Base-by-base conservation (phyloP, 2,113 vertebrate genomes). In the Austrofundulus limnaeus region DNA sequence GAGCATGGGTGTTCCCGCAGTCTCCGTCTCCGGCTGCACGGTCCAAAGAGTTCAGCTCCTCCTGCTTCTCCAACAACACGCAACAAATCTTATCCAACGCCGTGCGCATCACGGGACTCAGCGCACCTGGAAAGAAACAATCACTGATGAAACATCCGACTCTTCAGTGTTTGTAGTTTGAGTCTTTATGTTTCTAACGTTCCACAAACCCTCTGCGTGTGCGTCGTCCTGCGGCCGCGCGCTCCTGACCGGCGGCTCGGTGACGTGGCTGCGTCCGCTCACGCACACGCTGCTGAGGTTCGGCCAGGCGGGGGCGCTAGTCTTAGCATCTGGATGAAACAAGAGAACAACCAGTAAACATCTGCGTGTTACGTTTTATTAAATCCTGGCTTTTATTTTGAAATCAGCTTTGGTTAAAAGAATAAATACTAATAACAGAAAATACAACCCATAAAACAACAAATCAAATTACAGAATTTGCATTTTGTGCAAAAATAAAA, bases 1-100 rank as follows among this genome's bases (percentile, higher is more conserved):
- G 90, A 14, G 94, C 92, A 0, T 98, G 97, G 0, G 96, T 99
- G 89, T 88, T 94, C 1, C 97, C 97, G 0, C 96, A 98, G 72
- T 99, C 97, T 12, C 96, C 97, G 0, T 99, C 96, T 0, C 96
- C 97, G 0, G 94, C 90, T 0, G 91, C 94, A 0, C 96, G 92
- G 69, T 98, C 97, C 86, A 99, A 84, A 2, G 93, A 89, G 2
- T 98, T 96, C 7, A 99, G 94, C 25, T 90, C 83, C 0, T 96
- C 94, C 85, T 94, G 92, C 25, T 90, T 82, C 3, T 69, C 79
- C 9, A 96, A 71, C 10, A 98, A 84, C 5, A 82, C 74, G 45
- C 64, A 70, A 45, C 95, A 96, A 66, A 98, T 87, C 1, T 1
- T 63, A 49, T 92, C 87, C 57, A 98, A 81, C 0, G 89, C 85